phyloP scores from a whole-genome alignment of 2,113 vertebrate species.

The Crotalus tigris region DNA sequence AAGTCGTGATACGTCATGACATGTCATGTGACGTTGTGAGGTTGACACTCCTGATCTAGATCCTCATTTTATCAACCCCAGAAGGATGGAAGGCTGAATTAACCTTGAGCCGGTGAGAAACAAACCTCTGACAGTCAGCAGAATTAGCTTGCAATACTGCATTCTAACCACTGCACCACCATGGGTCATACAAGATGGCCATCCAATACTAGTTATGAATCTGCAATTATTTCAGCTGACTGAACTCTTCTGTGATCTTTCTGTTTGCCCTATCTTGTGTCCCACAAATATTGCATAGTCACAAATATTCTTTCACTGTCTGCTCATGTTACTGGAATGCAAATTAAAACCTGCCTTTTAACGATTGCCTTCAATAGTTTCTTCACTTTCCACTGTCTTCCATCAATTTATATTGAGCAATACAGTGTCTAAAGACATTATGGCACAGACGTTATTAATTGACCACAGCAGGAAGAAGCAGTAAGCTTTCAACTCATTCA shows the following conservation, averaged over 20 bases:
- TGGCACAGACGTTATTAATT: neutral
- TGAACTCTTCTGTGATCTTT: neutral
- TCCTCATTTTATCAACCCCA: too few species aligned
- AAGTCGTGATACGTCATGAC: too few species aligned
- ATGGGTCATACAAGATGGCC: neutral
- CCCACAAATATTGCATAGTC: neutral
- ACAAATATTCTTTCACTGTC: neutral
- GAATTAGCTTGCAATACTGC: too few species aligned
- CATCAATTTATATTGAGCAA: neutral
- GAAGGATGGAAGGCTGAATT: too few species aligned
- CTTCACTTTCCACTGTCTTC: constrained; percentile 1
- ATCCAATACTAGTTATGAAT: neutral
- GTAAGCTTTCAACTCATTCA: neutral
- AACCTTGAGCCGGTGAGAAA: too few species aligned
- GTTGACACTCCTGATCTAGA: too few species aligned
- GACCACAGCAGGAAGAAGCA: neutral
- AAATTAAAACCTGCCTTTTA: constrained; percentile 19
- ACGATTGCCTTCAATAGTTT: rapidly evolving
- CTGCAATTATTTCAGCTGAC: neutral
- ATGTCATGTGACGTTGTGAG: too few species aligned
- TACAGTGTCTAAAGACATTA: neutral
- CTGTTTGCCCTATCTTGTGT: neutral
- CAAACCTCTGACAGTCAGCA: too few species aligned
- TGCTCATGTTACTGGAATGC: neutral
- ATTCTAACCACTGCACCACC: too few species aligned